A percentile compares a stretch with the other conserved stretches of the same genome.
These are phyloP conservation scores for Chelidonichthys spinosus DNA, from an alignment of 2,797 vertebrate genomes.

Conservation along the genomic window DNA sequence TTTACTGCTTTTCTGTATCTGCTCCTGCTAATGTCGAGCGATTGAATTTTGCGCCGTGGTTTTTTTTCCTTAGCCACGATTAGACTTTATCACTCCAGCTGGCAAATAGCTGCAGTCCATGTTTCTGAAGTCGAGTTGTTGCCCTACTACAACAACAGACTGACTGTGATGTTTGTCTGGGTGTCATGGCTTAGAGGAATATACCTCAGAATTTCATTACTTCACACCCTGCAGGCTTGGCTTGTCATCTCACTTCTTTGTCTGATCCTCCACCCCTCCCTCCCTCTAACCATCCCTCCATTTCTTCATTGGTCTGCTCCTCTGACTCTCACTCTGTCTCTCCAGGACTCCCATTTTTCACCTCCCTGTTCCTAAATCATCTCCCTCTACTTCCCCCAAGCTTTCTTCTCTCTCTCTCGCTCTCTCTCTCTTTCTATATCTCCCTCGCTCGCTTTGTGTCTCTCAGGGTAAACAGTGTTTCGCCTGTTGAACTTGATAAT, in stretches of 20 bases:
- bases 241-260: slow-evolving; percentile 81
- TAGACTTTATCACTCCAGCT: slow-evolving; percentile 76
- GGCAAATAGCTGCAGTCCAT: slow-evolving; percentile 77
- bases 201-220: slow-evolving; percentile 79
- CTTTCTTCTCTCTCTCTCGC: slow-evolving; percentile 47
- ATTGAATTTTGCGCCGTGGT: slow-evolving; percentile 52
- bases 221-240: slow-evolving; percentile 68
- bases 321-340: slow-evolving; percentile 64
- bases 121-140: slow-evolving; percentile 76
- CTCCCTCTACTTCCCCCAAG: slow-evolving; percentile 56
- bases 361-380: slow-evolving; percentile 76
- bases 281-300: slow-evolving; percentile 68
- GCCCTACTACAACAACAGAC: slow-evolving; percentile 69
- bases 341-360: slow-evolving; percentile 72
- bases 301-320: slow-evolving; percentile 61
- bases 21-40: slow-evolving; percentile 52
- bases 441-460: slow-evolving; percentile 64
- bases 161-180: slow-evolving; percentile 78
- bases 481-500: slow-evolving; percentile 81
- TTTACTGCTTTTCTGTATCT: slow-evolving; percentile 29
- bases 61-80: slow-evolving; percentile 58
- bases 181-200: slow-evolving; percentile 75
- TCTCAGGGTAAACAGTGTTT: slow-evolving; percentile 81
- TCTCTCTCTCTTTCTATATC: slow-evolving; percentile 43
- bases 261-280: slow-evolving; percentile 63